Evolutionary conservation across 2,888 invertebrate species (phyloP).

Genomic region (Theretra japonica): DNA sequence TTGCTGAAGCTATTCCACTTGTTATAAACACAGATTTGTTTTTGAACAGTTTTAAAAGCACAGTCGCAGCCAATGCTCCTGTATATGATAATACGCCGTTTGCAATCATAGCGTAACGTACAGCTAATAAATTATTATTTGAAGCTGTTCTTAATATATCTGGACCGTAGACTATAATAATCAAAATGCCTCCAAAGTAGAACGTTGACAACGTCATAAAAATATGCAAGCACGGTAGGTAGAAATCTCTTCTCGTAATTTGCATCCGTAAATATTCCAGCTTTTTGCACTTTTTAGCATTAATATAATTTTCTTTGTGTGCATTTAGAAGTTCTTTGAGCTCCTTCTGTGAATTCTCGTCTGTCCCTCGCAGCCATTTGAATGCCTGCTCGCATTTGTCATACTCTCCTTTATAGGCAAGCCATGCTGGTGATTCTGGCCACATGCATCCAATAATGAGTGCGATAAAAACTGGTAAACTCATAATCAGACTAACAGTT

Average conservation of each 20-base stretch:
- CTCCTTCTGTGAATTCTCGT: neutral
- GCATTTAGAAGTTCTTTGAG: constrained; percentile 4
- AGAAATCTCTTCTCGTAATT: constrained; percentile 34
- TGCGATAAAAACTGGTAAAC: neutral
- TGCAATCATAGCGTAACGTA: constrained; percentile 33
- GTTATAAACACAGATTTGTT: constrained; percentile 37
- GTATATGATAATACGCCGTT: constrained; percentile 32
- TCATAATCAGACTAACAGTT: constrained; percentile 1
- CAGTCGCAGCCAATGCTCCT: constrained; percentile 25
- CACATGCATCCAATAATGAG: constrained; percentile 31
- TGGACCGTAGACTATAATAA: constrained; percentile 35
- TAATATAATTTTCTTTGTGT: neutral
- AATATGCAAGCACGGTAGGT: constrained; percentile 35
- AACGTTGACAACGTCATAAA: constrained; percentile 33
- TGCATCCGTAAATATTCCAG: neutral
- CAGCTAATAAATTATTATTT: constrained; percentile 29
- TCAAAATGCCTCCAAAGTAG: constrained; percentile 37
- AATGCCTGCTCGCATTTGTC: constrained; percentile 17
- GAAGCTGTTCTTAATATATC: constrained; percentile 34
- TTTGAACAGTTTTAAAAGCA: constrained; percentile 32
- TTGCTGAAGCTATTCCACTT: constrained; percentile 27
- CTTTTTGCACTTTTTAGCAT: neutral
- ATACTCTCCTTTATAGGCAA: constrained; percentile 28
- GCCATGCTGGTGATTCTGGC: constrained; percentile 30
- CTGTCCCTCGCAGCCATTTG: constrained; percentile 2